These are phyloP conservation scores for Spodoptera littoralis DNA, from an alignment of 2,888 invertebrate genomes.

Conservation along the genomic window DNA sequence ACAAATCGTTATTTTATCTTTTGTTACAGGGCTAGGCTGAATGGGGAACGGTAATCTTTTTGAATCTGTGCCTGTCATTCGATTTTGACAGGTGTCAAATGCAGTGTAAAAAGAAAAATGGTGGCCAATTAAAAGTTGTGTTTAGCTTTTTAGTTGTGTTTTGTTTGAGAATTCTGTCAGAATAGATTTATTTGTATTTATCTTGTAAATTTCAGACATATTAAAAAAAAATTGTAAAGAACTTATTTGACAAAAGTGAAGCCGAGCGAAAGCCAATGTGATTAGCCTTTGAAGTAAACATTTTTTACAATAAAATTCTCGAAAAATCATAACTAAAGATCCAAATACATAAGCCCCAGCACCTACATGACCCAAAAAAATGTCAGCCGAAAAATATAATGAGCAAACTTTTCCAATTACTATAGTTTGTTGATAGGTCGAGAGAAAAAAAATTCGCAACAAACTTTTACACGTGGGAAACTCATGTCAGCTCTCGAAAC, in stretches of 20 bases:
- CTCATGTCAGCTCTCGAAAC: constrained; percentile 54
- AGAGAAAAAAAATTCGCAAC: constrained; percentile 66
- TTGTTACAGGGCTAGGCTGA: constrained; percentile 11
- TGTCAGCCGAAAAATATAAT: constrained; percentile 82
- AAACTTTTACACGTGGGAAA: constrained; percentile 64
- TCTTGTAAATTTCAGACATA: no score
- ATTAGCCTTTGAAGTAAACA: neutral
- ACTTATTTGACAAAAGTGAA: no score
- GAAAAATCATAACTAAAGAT: constrained; percentile 1
- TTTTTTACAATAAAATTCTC: constrained; percentile 2
- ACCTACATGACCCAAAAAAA: constrained; percentile 58
- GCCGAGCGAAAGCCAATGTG: no score
- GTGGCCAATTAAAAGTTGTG: no score
- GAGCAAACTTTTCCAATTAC: constrained; percentile 87
- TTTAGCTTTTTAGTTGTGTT: no score
- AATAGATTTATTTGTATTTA: no score
- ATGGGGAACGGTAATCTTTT: constrained; percentile 28
- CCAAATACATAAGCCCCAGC: constrained; percentile 9
- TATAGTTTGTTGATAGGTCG: constrained; percentile 78
- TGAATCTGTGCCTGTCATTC: constrained; percentile 5
- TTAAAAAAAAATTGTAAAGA: no score
- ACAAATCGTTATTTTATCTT: constrained; percentile 36
- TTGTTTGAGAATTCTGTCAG: no score
- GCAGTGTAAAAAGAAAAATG: no score
- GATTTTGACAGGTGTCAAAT: neutral